phyloP scores from a whole-genome alignment of 1,140 invertebrate genomes.

The Calephelis virginiensis region DNA sequence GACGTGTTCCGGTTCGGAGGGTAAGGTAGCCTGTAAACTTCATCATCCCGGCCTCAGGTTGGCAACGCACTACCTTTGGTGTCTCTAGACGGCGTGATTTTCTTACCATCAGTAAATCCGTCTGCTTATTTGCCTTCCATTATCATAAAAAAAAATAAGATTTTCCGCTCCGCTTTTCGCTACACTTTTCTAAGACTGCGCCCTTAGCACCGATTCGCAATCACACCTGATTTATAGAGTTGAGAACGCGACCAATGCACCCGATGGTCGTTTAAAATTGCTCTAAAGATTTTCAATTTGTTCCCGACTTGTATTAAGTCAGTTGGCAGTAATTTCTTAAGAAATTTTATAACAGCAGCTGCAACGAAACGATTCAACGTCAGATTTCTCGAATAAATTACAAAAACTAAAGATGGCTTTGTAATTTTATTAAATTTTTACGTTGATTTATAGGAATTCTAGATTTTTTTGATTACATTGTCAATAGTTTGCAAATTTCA shows the following conservation, averaged over 20 bases:
- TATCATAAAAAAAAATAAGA: neutral
- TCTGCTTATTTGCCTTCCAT: no score
- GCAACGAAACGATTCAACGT: constrained; percentile 7
- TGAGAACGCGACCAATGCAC: constrained; percentile 34
- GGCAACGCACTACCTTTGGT: no score
- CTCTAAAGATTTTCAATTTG: constrained; percentile 39
- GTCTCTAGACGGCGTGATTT: no score
- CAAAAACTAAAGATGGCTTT: neutral
- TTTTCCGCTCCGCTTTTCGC: neutral
- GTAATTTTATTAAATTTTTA: constrained; percentile 7
- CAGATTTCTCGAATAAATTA: constrained; percentile 5
- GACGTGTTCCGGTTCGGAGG: no score
- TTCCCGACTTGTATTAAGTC: constrained; percentile 20
- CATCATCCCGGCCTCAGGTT: no score
- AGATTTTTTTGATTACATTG: no score
- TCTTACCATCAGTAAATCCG: no score
- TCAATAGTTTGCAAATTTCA: no score
- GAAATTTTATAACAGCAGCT: constrained; percentile 17
- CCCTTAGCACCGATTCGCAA: constrained; percentile 41
- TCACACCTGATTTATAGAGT: constrained; percentile 55
- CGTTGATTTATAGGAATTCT: neutral
- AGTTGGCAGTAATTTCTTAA: constrained; percentile 20
- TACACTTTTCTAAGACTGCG: neutral
- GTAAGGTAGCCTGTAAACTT: no score
- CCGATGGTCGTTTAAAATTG: constrained; percentile 35